Evolutionary conservation across 2,888 invertebrate genomes (phyloP).

Genomic region (Lasioglossum calceatum): DNA sequence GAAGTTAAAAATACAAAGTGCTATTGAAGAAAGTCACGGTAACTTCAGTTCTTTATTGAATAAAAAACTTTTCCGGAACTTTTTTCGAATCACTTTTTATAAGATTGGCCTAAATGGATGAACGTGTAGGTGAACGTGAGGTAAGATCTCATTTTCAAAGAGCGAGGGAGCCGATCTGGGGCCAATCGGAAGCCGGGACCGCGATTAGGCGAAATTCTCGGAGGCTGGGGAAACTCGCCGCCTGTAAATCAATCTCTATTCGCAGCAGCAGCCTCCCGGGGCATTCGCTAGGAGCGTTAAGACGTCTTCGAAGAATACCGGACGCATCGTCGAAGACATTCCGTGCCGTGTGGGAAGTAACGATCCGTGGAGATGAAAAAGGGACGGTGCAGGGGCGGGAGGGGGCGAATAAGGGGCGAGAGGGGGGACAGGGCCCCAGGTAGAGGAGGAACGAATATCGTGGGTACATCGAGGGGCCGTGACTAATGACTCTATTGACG

Average conservation of each 20-base stretch:
- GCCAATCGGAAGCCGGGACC: neutral
- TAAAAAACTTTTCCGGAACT: no score
- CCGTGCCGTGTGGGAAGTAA: slow-evolving; percentile 59
- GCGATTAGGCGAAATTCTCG: neutral
- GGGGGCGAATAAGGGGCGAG: slow-evolving; percentile 1
- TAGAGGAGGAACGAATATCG: slow-evolving; percentile 73
- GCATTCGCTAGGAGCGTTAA: slow-evolving; percentile 49
- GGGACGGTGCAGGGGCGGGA: slow-evolving; percentile 31
- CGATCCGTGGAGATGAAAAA: slow-evolving; percentile 60
- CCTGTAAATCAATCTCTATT: neutral
- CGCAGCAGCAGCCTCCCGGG: slow-evolving; percentile 6
- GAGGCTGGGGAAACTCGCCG: neutral
- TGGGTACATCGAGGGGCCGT: slow-evolving; percentile 76
- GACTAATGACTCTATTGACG: slow-evolving; percentile 82
- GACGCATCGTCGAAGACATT: slow-evolving; percentile 47
- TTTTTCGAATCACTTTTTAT: no score
- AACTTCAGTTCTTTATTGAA: no score
- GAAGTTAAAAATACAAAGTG: no score
- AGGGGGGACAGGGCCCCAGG: slow-evolving; percentile 60
- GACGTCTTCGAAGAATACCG: slow-evolving; percentile 53
- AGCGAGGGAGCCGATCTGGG: neutral
- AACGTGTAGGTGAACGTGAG: no score
- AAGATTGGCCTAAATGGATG: no score
- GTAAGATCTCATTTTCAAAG: neutral
- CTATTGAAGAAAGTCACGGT: no score